phyloP scores from a whole-genome alignment of 2,888 invertebrate genomes.

The Dioctria rufipes region DNA sequence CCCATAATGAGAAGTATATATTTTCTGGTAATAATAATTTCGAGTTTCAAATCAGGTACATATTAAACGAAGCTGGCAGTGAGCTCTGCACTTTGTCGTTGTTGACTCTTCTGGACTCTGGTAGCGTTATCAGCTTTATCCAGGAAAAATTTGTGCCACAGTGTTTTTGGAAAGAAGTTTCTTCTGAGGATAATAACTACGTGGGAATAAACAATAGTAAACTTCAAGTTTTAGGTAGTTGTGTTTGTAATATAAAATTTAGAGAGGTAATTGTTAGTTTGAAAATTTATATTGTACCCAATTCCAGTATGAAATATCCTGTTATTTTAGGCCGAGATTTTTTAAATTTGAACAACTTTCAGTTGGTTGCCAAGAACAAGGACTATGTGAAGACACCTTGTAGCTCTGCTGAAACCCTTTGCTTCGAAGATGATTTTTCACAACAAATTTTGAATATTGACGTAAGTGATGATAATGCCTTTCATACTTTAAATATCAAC shows the following conservation, averaged over 20 bases:
- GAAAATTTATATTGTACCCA: slow-evolving; percentile 52
- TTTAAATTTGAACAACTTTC: slow-evolving; percentile 4
- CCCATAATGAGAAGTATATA: neutral
- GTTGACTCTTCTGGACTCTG: slow-evolving; percentile 51
- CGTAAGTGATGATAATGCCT: neutral
- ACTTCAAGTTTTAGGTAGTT: slow-evolving; percentile 47
- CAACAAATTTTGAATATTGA: neutral
- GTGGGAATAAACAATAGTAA: slow-evolving; percentile 55
- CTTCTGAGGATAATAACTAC: slow-evolving; percentile 36
- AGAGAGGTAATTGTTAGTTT: slow-evolving; percentile 42
- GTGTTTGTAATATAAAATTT: slow-evolving; percentile 37
- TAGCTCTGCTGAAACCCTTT: neutral
- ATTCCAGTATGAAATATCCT: slow-evolving; percentile 54
- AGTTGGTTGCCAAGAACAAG: neutral
- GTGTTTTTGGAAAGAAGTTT: slow-evolving; percentile 20
- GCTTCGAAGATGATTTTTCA: neutral
- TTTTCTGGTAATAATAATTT: neutral
- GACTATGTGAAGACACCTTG: neutral
- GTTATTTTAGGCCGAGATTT: slow-evolving; percentile 55
- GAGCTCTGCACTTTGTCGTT: neutral
- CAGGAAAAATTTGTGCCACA: slow-evolving; percentile 51
- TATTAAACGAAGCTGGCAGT: neutral
- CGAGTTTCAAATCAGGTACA: neutral
- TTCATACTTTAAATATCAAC: too few relatives aligned
- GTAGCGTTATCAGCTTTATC: slow-evolving; percentile 54